Percentiles rank a stretch among this genome's conserved stretches.
Evolutionary conservation across 2,797 vertebrate species (phyloP).

Genomic region (Sardinella longiceps): DNA sequence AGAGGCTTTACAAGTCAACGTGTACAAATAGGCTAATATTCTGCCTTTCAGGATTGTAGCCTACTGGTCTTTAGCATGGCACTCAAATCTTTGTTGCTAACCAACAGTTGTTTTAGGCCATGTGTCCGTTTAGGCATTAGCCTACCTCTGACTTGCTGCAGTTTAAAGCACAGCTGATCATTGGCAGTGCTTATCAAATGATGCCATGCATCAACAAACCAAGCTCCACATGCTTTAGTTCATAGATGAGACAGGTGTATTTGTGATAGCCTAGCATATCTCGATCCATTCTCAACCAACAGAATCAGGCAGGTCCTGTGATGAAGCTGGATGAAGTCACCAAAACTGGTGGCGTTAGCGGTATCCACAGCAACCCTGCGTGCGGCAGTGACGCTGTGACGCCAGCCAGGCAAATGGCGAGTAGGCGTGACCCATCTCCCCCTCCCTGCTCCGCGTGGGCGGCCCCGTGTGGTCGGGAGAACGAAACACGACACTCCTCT

Average conservation of each 20-base stretch:
- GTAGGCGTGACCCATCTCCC: conserved; percentile 73
- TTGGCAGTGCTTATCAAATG: background rate
- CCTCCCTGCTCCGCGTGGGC: conserved; percentile 77
- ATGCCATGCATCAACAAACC: background rate
- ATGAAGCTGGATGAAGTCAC: conserved; percentile 49
- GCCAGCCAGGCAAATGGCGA: conserved; percentile 53
- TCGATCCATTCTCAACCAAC: background rate
- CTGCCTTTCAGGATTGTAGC: too few relatives aligned
- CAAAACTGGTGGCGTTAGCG: conserved; percentile 49
- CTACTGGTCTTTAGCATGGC: too few relatives aligned
- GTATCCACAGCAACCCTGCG: conserved; percentile 73
- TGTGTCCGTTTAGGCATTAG: too few relatives aligned
- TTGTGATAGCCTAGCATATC: background rate
- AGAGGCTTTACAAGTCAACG: too few relatives aligned
- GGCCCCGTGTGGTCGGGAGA: conserved; percentile 82
- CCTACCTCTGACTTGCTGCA: too few relatives aligned
- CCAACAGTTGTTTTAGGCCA: too few relatives aligned
- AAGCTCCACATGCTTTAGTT: background rate
- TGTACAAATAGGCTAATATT: too few relatives aligned
- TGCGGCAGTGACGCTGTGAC: conserved; percentile 56
- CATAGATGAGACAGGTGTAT: background rate
- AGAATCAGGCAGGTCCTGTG: conserved; percentile 30
- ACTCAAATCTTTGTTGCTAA: too few relatives aligned
- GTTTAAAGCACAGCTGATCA: too few relatives aligned
- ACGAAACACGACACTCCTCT: conserved; percentile 81